Conservation (phyloP, 2,113 vertebrate species). For the Neogobius melanostomus region DNA sequence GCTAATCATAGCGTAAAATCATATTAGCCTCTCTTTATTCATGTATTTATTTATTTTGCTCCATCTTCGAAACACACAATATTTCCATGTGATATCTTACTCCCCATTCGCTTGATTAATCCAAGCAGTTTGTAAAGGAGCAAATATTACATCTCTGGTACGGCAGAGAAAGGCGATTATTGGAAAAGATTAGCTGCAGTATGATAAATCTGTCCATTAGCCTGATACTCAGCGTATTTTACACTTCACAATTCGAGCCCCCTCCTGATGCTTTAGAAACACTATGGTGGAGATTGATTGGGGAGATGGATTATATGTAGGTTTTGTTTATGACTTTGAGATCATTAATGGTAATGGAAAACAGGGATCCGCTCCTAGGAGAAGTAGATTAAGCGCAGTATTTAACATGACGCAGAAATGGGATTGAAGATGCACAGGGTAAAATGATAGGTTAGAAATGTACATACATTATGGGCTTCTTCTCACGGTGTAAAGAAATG, state of each 20-base stretch:
- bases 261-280: not conserved
- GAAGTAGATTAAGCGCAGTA: slow-evolving; percentile 14
- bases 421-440: not conserved
- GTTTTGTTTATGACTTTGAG: slow-evolving; percentile 30
- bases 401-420: not conserved
- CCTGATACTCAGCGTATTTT: slow-evolving; percentile 23
- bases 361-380: slow-evolving; percentile 7
- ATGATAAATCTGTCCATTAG: slow-evolving; percentile 33
- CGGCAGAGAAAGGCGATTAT: slow-evolving; percentile 3
- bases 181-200: slow-evolving; percentile 7
- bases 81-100: not conserved
- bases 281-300: slow-evolving; percentile 13
- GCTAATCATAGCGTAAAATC: slow-evolving; percentile 3
- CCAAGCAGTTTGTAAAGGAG: not conserved
- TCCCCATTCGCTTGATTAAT: slow-evolving; percentile 3
- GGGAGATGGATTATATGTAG: slow-evolving; percentile 28
- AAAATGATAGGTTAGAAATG: not conserved
- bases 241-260: slow-evolving; percentile 5
- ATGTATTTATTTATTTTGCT: not conserved
- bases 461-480: not conserved
- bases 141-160: not conserved
- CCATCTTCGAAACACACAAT: not conserved
- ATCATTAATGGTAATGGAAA: slow-evolving; percentile 35
- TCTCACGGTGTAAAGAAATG: no score
- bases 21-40: not conserved